These are phyloP conservation scores for Camponotus fellah DNA, from an alignment of 2,888 invertebrate species.

Conservation along the genomic window DNA sequence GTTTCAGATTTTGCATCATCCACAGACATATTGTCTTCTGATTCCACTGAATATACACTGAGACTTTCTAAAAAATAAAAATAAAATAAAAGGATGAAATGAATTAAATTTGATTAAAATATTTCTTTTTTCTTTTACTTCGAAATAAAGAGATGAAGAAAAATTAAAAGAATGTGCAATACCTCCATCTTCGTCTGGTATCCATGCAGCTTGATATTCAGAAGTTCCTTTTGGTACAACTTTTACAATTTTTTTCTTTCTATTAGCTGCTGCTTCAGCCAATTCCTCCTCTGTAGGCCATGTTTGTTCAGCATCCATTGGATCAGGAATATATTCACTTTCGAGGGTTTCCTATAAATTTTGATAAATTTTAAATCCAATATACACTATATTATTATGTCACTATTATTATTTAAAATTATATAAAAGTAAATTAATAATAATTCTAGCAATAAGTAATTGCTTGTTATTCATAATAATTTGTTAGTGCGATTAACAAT, in stretches of 20 bases:
- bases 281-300: constrained; percentile 98
- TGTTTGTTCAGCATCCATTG: constrained; percentile 98
- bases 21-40: constrained; percentile 84
- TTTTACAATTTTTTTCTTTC: constrained; percentile 91
- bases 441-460: background rate
- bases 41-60: constrained; percentile 84
- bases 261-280: constrained; percentile 89
- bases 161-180: background rate
- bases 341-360: constrained; percentile 89
- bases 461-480: background rate
- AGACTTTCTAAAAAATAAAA: constrained; percentile 62
- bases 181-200: constrained; percentile 90
- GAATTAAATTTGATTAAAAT: background rate
- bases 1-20: constrained; percentile 79
- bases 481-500: constrained; percentile 41
- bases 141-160: background rate
- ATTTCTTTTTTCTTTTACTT: background rate
- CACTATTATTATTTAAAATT: background rate
- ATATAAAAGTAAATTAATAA: background rate
- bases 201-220: constrained; percentile 98
- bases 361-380: background rate
- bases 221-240: constrained; percentile 98
- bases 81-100: background rate
- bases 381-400: background rate
- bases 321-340: constrained; percentile 94